Evolutionary conservation across 2,113 vertebrate species (phyloP), one percentile per base, ranked within the genome.

Genomic region (Pollachius pollachius): DNA sequence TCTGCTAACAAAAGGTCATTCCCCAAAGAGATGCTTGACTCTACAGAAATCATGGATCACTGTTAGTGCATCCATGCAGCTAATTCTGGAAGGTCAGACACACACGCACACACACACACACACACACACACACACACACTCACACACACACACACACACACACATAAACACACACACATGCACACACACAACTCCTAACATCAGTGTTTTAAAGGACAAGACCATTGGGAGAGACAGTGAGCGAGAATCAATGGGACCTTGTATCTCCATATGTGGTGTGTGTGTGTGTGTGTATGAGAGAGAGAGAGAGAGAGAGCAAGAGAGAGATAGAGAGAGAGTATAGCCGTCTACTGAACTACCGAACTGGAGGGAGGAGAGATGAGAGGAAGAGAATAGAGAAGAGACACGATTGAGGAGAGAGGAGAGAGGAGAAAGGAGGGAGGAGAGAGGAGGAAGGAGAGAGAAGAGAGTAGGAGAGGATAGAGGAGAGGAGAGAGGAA

Each of bases 161-260:
- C n/a, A 18, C n/a, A 41, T 18, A n/a, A 41, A 65, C 64, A 65
- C 64, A 67, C 65, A 54, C 48, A 65, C 3, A 65, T 34, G 41
- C 34, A 66, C 64, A 58, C 56, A 58, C 56, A 58, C 56, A 3
- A 58, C 76, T 84, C 81, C 83, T 76, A 79, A 84, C 82, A 54
- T 69, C 58, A 27, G 27, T 79, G 84, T 80, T 87, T 84, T 86
- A 86, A 89, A 88, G 88, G 85, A 72, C 87, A 88, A 86, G 85
- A 72, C 87, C 87, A 54, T 76, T 77, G 87, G 84, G 87, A 87
- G 78, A 72, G 81, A 65, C 82, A 88, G 79, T 80, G 84, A 89
- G 85, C 75, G 3, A 80, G 87, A 89, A 87, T 66, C 64, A 21
- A 52, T 66, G 41, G 15, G 17, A 21, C n/a, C 21, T 34, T 21